These are phyloP conservation scores for Pimpla rufipes DNA, from an alignment of 2,888 invertebrate species.

Conservation along the genomic window DNA sequence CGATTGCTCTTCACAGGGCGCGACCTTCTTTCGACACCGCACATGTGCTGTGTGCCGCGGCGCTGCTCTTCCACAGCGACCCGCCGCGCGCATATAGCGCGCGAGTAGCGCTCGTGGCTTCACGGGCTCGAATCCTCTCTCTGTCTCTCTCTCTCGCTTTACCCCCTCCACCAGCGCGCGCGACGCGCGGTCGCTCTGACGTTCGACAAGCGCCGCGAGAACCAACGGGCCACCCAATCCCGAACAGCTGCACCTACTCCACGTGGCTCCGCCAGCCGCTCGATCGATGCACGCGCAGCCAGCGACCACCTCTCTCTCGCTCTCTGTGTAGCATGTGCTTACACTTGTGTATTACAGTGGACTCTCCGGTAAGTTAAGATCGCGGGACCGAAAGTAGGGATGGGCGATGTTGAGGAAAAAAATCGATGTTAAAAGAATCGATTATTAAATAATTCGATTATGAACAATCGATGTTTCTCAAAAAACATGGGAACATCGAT, in stretches of 20 bases:
- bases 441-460: no score
- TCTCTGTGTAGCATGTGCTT: not conserved
- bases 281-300: conserved; percentile 48
- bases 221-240: conserved; percentile 35
- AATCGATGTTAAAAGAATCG: no score
- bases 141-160: conserved; percentile 20
- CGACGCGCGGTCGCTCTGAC: conserved; percentile 21
- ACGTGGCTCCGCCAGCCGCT: conserved; percentile 41
- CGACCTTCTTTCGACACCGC: conserved; percentile 49
- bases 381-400: no score
- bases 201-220: conserved; percentile 28
- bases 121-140: conserved; percentile 17
- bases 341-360: conserved; percentile 10
- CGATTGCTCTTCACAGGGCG: conserved; percentile 44
- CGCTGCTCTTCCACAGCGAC: conserved; percentile 7
- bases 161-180: conserved; percentile 13
- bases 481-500: no score
- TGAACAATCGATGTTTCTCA: no score
- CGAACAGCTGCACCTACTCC: conserved; percentile 37
- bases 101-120: conserved; percentile 31
- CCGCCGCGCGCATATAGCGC: conserved; percentile 10
- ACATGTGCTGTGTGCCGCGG: conserved; percentile 1
- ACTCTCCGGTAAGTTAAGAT: no score
- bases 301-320: no score
- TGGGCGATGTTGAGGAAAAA: no score